A percentile compares a stretch with the other conserved stretches of the same genome.
phyloP scores from a whole-genome alignment of 2,113 vertebrate species.

The Paramormyrops kingsleyae region DNA sequence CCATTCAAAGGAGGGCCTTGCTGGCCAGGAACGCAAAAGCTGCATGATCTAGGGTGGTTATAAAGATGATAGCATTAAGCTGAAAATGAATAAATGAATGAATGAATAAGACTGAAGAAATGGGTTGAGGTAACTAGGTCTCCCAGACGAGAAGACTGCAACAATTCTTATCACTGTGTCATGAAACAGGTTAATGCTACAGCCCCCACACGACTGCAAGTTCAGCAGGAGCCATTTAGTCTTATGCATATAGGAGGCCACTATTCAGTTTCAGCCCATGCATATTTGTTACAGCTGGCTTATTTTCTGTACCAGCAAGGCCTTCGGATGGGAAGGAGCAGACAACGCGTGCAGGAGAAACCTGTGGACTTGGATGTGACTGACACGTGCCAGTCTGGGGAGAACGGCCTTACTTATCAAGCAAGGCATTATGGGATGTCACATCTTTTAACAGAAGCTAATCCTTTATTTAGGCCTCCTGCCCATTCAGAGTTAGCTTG shows the following conservation, averaged over 20 bases:
- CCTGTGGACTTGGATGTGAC: background rate
- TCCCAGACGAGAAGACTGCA: slow-evolving; percentile 42
- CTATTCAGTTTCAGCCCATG: slow-evolving; percentile 59
- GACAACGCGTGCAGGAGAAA: background rate
- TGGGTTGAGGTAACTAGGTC: slow-evolving; percentile 18
- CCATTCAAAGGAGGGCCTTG: background rate
- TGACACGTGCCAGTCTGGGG: background rate
- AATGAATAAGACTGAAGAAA: background rate
- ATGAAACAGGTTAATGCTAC: slow-evolving; percentile 31
- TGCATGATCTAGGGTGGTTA: background rate
- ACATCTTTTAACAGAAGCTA: background rate
- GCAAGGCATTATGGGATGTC: background rate
- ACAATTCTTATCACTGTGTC: slow-evolving; percentile 25
- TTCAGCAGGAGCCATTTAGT: slow-evolving; percentile 48
- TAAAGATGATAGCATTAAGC: slow-evolving; percentile 6
- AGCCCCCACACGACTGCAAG: slow-evolving; percentile 27
- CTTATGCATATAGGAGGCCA: slow-evolving; percentile 44
- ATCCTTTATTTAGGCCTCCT: background rate
- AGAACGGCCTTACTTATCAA: background rate
- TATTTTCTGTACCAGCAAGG: background rate
- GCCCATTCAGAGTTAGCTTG: background rate
- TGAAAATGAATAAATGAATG: background rate
- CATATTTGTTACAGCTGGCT: slow-evolving; percentile 37
- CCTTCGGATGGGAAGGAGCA: background rate
- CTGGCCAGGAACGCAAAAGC: slow-evolving; percentile 1